Evolutionary conservation across 2,888 invertebrate species (phyloP).

Genomic region (Zelleria hepariella): DNA sequence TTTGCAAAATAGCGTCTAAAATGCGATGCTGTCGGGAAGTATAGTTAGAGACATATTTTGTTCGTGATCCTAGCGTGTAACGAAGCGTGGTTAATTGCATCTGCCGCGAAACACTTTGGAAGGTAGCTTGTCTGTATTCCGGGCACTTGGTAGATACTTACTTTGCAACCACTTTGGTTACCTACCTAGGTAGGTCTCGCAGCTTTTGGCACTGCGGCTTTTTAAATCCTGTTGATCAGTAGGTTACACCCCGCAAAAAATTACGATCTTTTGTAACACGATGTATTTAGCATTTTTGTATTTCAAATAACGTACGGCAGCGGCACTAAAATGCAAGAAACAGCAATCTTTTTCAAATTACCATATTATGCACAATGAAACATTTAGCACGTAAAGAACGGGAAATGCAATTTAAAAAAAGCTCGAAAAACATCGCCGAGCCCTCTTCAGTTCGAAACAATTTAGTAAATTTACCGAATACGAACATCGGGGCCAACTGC

Average conservation of each 20-base stretch:
- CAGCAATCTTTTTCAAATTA: background rate
- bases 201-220: no score
- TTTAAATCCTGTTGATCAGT: no score
- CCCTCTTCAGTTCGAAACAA: background rate
- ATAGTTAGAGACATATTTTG: background rate
- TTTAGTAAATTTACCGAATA: background rate
- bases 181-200: no score
- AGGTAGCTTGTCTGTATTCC: no score
- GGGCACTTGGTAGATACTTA: no score
- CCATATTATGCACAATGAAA: background rate
- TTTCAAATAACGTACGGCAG: background rate
- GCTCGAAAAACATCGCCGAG: no score
- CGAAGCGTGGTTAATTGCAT: background rate
- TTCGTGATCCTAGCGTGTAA: background rate
- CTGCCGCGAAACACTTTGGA: background rate
- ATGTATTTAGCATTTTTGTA: no score
- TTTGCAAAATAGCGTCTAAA: background rate
- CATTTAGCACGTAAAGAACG: background rate
- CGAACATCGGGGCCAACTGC: background rate
- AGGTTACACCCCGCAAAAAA: no score
- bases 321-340: background rate
- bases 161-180: no score
- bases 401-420: background rate
- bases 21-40: background rate
- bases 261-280: no score